Base-by-base conservation (phyloP, 1,140 invertebrate genomes). In the Magallana ariakensis region DNA sequence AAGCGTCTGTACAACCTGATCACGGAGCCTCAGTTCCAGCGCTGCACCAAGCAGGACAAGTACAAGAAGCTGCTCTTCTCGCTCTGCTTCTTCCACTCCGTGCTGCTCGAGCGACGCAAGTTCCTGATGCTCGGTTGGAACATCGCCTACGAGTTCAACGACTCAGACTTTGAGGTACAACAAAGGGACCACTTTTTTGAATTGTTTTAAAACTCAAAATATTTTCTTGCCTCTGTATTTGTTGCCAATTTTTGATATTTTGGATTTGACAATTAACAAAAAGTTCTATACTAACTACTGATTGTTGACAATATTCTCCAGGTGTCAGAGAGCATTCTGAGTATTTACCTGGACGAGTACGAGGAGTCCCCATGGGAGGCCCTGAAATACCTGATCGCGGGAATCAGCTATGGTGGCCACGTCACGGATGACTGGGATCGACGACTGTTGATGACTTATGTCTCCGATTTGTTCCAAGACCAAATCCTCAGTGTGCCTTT, bases 291-390 rank as follows among this genome's bases (percentile, higher is more conserved):
- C n/a, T n/a, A n/a, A n/a, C n/a, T n/a, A n/a, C n/a, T n/a, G n/a
- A n/a, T n/a, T n/a, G n/a, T n/a, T n/a, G n/a, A n/a, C n/a, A n/a
- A n/a, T n/a, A n/a, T n/a, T n/a, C n/a, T n/a, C n/a, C 85, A 97
- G 96, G 96, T 97, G 13, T 98, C 97, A 0, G 97, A 97, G 92
- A 97, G 97, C 91, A 92, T 98, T 1, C 92, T 98, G 16, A 96
- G 96, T 46, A 96, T 97, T 70, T 98, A 98, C 93, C 94, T 98
- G 66, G 97, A 97, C 91, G 97, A 97, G 90, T 98, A 98, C 94
- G 96, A 96, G 57, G 96, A 97, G 3, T 97, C 97, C 91, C 94
- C 95, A 33, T 95, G 95, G 94, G 94, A 95, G 81, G 95, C 95
- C n/a, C 90, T 95, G 19, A 95, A 94, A 89, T 95, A 94, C 87